Base-by-base conservation (phyloP, 2,797 vertebrate genomes). In the Coregonus ussuriensis region DNA sequence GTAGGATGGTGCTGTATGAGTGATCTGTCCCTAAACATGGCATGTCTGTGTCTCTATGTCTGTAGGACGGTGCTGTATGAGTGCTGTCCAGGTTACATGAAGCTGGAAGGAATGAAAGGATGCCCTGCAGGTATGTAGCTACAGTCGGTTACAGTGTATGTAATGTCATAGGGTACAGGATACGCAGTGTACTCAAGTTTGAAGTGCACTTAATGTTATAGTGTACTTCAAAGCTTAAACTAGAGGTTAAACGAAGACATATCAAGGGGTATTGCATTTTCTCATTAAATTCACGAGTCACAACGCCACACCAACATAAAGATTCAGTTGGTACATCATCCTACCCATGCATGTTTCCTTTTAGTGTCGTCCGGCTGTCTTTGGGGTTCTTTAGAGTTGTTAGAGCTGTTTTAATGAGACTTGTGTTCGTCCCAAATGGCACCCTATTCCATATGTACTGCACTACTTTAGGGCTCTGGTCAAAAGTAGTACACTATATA, bases 11-110 rank as follows among this genome's bases (percentile, higher is more conserved):
- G 52, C 82, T 98, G 33, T 99, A 99, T 74, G 98, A 99, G 88
- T 99, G 98, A 47, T 3, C 41, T 18, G 53, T 1, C 53, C 5
- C 16, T 54, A 54, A 68, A 25, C 66, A 68, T 31, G 35, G 33
- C 16, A 72, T 77, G 15, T 79, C 13, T 86, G 73, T 85, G 54
- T 76, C 41, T 6, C 41, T 82, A 78, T 79, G n/a, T 29, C 51
- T 83, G 67, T 87, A 99, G 98, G 86, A 95, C 93, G 15, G 95
- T 99, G 52, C 82, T 98, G 31, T 99, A 99, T 74, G 98, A 99
- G 89, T 99, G 98, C 82, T 99, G 98, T 84, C 98, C 98, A 72
- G 98, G 98, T 0, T 99, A 99, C 84, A 98, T 96, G 95, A 97
- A 92, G 88, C 87, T 99, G 93, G 96, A 97, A 0, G 96, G 95